Conservation (phyloP, 2,113 vertebrate species). For the Sitta europaea region DNA sequence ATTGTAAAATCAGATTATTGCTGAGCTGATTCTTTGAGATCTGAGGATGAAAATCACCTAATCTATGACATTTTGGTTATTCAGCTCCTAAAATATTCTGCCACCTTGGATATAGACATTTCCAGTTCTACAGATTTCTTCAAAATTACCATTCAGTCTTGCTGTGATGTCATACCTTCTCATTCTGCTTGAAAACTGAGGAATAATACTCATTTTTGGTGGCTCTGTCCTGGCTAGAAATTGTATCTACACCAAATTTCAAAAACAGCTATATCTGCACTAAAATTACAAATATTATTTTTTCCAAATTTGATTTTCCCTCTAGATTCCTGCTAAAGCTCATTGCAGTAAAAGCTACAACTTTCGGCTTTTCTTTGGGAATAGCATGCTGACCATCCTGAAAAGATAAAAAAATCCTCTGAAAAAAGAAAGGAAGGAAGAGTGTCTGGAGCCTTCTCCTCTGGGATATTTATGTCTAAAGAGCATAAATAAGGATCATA, state of each 20-base stretch:
- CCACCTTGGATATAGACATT: not conserved
- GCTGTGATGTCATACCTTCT: not conserved
- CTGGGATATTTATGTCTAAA: constrained; percentile 48
- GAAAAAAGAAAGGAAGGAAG: constrained; percentile 59
- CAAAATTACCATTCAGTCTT: not conserved
- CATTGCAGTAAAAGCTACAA: not conserved
- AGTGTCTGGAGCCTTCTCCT: constrained; percentile 43
- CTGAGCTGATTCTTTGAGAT: not conserved
- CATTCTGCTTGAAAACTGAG: not conserved
- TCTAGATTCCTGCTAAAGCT: not conserved
- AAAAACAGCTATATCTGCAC: not conserved
- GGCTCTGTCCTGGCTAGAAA: not conserved
- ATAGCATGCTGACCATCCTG: not conserved
- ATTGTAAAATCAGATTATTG: not conserved
- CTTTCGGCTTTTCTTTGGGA: not conserved
- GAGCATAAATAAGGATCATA: not conserved
- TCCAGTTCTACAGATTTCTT: not conserved
- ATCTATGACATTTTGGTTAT: not conserved
- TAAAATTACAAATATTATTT: not conserved
- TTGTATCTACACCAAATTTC: not conserved
- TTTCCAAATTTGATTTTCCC: not conserved
- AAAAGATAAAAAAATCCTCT: constrained; percentile 40
- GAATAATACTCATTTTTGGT: not conserved
- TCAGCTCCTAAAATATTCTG: not conserved
- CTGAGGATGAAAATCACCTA: not conserved